Percentiles rank a stretch among this genome's conserved stretches.
Conservation (phyloP, 2,797 vertebrate genomes). For the Tauraco hartlaubi region DNA sequence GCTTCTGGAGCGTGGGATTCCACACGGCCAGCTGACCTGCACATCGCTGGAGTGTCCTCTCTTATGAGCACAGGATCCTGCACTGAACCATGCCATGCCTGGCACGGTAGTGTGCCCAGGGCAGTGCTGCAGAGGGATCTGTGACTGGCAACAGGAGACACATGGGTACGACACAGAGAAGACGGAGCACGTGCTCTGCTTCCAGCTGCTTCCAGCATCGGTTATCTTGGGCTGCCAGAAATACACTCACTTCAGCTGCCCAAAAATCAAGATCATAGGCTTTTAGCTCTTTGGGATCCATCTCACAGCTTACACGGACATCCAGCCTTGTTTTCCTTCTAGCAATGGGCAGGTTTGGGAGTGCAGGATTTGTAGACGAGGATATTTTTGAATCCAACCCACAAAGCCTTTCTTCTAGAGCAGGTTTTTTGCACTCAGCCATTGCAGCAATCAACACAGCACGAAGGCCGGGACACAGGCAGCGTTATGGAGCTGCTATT, state of each 20-base stretch:
- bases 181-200: background rate
- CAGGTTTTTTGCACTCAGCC: background rate
- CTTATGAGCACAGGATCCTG: background rate
- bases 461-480: background rate
- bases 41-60: background rate
- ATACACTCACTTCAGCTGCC: background rate
- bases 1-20: background rate
- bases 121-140: background rate
- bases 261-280: background rate
- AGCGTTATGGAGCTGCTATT: background rate
- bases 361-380: background rate
- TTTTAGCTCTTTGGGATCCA: background rate
- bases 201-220: background rate
- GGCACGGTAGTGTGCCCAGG: fast-evolving
- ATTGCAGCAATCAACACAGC: background rate
- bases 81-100: background rate
- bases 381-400: background rate
- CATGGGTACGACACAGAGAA: background rate
- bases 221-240: background rate
- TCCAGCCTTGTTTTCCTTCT: background rate
- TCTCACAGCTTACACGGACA: background rate
- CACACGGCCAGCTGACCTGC: background rate
- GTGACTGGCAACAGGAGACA: background rate
- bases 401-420: background rate
- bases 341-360: background rate